These are phyloP conservation scores for Stichodactyla mertensii DNA, from an alignment of 64 coral and sea anemone genomes.

Conservation along the genomic window DNA sequence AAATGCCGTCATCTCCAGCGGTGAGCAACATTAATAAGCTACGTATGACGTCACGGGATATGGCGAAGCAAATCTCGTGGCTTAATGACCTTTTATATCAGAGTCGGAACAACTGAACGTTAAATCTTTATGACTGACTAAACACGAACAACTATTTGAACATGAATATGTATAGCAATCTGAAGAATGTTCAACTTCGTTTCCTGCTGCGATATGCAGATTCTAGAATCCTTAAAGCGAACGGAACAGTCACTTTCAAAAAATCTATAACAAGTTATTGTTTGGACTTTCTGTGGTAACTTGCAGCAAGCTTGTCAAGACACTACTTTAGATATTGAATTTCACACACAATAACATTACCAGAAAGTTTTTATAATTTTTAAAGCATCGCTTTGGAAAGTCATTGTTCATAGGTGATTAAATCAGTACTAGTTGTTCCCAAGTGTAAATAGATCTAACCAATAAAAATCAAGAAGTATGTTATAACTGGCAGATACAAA, in stretches of 20 bases:
- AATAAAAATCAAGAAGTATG: background rate
- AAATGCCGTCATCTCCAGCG: background rate
- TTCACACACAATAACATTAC: background rate
- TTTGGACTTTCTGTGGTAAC: background rate
- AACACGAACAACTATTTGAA: background rate
- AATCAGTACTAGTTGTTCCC: background rate
- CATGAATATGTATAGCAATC: constrained; percentile 4
- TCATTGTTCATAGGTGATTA: constrained; percentile 11
- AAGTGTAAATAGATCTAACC: constrained; percentile 43
- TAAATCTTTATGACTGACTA: background rate
- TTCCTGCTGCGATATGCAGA: background rate
- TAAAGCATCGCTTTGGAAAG: background rate
- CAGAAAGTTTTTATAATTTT: background rate
- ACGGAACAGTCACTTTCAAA: background rate
- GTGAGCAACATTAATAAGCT: background rate
- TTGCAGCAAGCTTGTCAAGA: background rate
- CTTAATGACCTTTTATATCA: background rate
- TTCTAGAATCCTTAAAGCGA: background rate
- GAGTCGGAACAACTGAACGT: background rate
- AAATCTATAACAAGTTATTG: background rate
- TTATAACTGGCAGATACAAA: background rate
- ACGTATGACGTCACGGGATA: background rate
- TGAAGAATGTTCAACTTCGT: background rate
- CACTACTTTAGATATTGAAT: background rate
- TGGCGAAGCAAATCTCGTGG: background rate